A percentile compares a stretch with the other conserved stretches of the same genome.
Conservation (phyloP, 2,797 vertebrate genomes). For the Galaxias olidus region DNA sequence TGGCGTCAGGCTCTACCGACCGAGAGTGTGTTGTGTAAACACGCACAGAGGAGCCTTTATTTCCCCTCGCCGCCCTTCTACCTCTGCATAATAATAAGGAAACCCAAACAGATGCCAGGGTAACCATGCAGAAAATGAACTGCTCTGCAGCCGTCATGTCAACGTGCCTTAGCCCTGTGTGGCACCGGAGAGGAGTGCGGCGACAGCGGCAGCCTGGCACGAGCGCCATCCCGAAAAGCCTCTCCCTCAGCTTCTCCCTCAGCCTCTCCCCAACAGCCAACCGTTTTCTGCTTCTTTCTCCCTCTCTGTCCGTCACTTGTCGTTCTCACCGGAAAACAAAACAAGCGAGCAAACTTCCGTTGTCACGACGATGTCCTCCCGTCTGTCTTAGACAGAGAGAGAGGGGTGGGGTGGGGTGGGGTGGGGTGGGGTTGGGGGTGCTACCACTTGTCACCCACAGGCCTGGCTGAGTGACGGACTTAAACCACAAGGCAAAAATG, state of each 20-base stretch:
- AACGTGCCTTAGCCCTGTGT: slow-evolving; percentile 45
- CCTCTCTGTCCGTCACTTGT: background rate
- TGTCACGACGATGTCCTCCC: slow-evolving; percentile 46
- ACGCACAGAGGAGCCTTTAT: slow-evolving; percentile 60
- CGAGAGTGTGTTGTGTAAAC: slow-evolving; percentile 50
- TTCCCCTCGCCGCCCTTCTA: slow-evolving; percentile 51
- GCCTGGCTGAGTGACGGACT: slow-evolving; percentile 21
- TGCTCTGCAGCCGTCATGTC: slow-evolving; percentile 52
- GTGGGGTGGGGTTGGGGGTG: slow-evolving; percentile 15
- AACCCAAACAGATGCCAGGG: slow-evolving; percentile 73
- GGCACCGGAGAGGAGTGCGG: slow-evolving; percentile 41
- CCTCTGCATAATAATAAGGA: slow-evolving; percentile 67
- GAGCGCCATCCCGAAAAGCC: slow-evolving; percentile 16
- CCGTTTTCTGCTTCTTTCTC: background rate
- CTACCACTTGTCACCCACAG: slow-evolving; percentile 15
- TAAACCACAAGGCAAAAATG: slow-evolving; percentile 51
- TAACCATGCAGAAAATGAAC: slow-evolving; percentile 77
- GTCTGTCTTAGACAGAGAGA: slow-evolving; percentile 35
- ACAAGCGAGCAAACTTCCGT: slow-evolving; percentile 26
- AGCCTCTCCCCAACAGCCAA: slow-evolving; percentile 28
- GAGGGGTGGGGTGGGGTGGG: slow-evolving; percentile 1
- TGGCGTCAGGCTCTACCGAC: slow-evolving; percentile 32
- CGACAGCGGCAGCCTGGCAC: slow-evolving; percentile 54
- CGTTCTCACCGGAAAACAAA: background rate
- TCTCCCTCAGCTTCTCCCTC: background rate